Conservation (phyloP, 2,888 invertebrate species). For the Apoderus coryli region DNA sequence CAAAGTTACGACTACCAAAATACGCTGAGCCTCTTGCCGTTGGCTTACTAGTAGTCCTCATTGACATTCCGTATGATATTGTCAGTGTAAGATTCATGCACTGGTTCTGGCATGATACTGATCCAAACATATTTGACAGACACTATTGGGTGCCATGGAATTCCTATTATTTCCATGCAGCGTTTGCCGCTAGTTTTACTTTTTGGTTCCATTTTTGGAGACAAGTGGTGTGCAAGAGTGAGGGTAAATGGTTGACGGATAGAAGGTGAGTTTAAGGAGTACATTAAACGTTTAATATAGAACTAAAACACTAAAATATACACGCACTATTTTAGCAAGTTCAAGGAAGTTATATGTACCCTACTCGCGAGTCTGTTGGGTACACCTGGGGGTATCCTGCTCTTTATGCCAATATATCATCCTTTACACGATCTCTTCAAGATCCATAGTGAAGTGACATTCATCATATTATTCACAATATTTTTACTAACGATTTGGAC, state of each 20-base stretch:
- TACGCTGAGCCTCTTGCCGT: conserved; percentile 51
- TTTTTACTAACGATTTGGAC: conserved; percentile 44
- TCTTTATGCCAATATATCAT: conserved; percentile 63
- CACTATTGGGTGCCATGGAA: conserved; percentile 77
- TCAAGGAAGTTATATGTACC: conserved; percentile 39
- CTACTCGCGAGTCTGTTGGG: conserved; percentile 47
- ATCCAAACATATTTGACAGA: conserved; percentile 54
- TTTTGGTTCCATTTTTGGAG: conserved; percentile 49
- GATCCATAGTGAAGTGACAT: conserved; percentile 59
- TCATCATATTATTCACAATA: conserved; percentile 46
- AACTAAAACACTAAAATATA: no score
- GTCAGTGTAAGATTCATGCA: conserved; percentile 63
- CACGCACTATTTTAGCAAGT: conserved; percentile 28
- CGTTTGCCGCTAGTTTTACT: conserved; percentile 57
- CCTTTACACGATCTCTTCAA: conserved; percentile 54
- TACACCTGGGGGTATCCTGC: conserved; percentile 56
- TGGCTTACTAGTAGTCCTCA: conserved; percentile 52
- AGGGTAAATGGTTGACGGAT: conserved; percentile 41
- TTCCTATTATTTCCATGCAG: conserved; percentile 67
- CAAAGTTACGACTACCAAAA: conserved; percentile 38
- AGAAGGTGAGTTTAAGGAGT: conserved; percentile 18
- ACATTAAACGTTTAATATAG: not conserved
- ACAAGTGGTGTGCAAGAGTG: conserved; percentile 36
- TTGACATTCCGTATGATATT: conserved; percentile 70
- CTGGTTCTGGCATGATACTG: conserved; percentile 75